A percentile compares a stretch with the other conserved stretches of the same genome.
These are phyloP conservation scores for Shargacucullia verbasci DNA, from an alignment of 2,888 invertebrate species.

Conservation along the genomic window DNA sequence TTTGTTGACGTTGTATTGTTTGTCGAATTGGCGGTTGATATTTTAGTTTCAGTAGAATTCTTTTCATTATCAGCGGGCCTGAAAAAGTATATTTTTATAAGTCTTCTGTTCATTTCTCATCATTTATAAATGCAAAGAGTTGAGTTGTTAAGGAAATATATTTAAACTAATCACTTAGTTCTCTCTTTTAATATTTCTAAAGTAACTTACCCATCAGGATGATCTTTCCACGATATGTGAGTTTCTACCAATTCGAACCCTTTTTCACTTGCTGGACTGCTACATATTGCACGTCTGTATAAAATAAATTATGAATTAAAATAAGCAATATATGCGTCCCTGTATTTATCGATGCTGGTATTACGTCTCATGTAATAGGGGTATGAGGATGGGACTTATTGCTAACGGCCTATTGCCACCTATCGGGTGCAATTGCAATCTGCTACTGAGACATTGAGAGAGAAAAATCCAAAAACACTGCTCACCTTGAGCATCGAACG, in stretches of 20 bases:
- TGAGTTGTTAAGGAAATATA: background rate
- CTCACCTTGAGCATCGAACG: too few relatives aligned
- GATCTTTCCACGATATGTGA: slow-evolving; percentile 64
- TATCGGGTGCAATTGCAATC: too few relatives aligned
- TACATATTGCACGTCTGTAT: slow-evolving; percentile 19
- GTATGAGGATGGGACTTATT: too few relatives aligned
- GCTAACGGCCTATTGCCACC: too few relatives aligned
- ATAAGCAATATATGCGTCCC: too few relatives aligned
- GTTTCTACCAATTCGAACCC: slow-evolving; percentile 57
- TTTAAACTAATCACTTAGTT: too few relatives aligned
- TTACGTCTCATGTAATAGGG: background rate
- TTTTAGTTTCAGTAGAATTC: background rate
- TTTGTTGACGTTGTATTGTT: background rate
- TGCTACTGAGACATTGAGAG: too few relatives aligned
- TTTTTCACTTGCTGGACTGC: slow-evolving; percentile 29
- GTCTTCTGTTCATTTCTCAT: background rate
- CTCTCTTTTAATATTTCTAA: background rate
- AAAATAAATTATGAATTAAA: slow-evolving; percentile 3
- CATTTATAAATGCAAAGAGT: too few relatives aligned
- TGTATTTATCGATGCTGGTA: too few relatives aligned
- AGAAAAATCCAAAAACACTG: too few relatives aligned
- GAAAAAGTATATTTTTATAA: slow-evolving; percentile 18
- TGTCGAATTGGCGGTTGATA: background rate
- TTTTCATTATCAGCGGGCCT: slow-evolving; percentile 60
- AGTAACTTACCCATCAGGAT: slow-evolving; percentile 61